Percentiles rank a stretch among this genome's conserved stretches.
Evolutionary conservation across 2,797 vertebrate species (phyloP).

Genomic region (Kryptolebias ocellatus): DNA sequence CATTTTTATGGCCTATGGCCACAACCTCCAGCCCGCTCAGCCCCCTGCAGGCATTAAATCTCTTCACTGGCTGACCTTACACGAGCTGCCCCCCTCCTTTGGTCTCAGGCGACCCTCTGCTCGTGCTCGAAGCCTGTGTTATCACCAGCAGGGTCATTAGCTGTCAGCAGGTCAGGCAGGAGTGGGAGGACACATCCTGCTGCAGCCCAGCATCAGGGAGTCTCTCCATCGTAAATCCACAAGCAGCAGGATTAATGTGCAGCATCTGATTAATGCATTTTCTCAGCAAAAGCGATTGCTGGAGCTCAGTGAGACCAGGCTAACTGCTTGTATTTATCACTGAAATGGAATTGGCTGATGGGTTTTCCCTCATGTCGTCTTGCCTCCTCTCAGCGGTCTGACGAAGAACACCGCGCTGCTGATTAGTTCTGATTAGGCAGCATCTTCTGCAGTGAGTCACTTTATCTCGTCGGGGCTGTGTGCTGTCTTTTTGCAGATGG

Average conservation of each 20-base stretch:
- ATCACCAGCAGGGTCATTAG: conserved; percentile 40
- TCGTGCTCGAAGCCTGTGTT: conserved; percentile 36
- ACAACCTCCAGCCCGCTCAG: conserved; percentile 10
- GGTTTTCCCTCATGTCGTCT: conserved; percentile 16
- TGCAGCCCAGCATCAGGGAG: conserved; percentile 23
- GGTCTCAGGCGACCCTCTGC: conserved; percentile 32
- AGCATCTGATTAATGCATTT: conserved; percentile 52
- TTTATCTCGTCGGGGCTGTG: conserved; percentile 10
- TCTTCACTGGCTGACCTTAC: conserved; percentile 45
- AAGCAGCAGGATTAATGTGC: conserved; percentile 44
- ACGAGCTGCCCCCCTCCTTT: conserved; percentile 22
- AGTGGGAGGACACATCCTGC: conserved; percentile 35
- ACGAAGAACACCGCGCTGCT: conserved; percentile 20
- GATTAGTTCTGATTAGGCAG: conserved; percentile 50
- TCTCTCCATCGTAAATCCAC: conserved; percentile 34
- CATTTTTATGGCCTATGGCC: neutral
- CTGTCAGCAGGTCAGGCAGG: conserved; percentile 22
- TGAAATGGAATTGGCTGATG: conserved; percentile 21
- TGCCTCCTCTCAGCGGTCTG: conserved; percentile 1
- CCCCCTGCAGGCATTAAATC: conserved; percentile 13
- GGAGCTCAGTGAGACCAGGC: conserved; percentile 22
- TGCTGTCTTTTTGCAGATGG: conserved; percentile 63
- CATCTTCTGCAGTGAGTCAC: conserved; percentile 17
- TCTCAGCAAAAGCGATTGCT: conserved; percentile 16
- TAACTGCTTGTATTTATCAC: conserved; percentile 67